Evolutionary conservation across 2,797 vertebrate species (phyloP).

Genomic region (Erpetoichthys calabaricus): DNA sequence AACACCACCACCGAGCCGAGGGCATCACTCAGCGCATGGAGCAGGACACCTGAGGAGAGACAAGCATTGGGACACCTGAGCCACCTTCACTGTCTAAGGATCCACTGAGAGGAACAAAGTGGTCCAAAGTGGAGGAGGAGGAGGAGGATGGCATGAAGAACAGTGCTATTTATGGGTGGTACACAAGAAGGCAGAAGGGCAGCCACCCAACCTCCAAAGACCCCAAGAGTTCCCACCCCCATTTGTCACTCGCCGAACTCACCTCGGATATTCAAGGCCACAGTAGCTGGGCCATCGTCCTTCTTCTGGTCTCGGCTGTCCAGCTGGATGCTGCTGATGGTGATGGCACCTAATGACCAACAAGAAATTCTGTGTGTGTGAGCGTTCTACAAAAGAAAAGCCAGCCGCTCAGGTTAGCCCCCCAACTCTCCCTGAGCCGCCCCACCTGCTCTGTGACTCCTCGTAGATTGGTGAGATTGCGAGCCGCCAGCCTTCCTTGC

Average conservation of each 20-base stretch:
- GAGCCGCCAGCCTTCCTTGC: no score
- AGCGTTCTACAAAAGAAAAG: slow-evolving; percentile 44
- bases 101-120: neutral
- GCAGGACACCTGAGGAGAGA: slow-evolving; percentile 52
- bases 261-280: slow-evolving; percentile 70
- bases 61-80: no score
- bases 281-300: slow-evolving; percentile 39
- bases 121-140: no score
- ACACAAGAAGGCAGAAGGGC: neutral
- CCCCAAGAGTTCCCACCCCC: no score
- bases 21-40: slow-evolving; percentile 70
- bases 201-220: no score
- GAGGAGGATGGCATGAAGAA: neutral
- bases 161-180: neutral
- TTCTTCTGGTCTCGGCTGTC: slow-evolving; percentile 24
- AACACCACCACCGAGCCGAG: slow-evolving; percentile 69
- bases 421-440: slow-evolving; percentile 6
- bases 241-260: slow-evolving; percentile 32
- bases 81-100: neutral
- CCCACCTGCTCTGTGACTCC: neutral
- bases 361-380: slow-evolving; percentile 67
- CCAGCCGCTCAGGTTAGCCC: no score
- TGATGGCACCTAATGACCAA: slow-evolving; percentile 62
- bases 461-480: no score
- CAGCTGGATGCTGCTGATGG: slow-evolving; percentile 29